Conservation (phyloP, 2,113 vertebrate species). For the Petrocephalus zakoni region DNA sequence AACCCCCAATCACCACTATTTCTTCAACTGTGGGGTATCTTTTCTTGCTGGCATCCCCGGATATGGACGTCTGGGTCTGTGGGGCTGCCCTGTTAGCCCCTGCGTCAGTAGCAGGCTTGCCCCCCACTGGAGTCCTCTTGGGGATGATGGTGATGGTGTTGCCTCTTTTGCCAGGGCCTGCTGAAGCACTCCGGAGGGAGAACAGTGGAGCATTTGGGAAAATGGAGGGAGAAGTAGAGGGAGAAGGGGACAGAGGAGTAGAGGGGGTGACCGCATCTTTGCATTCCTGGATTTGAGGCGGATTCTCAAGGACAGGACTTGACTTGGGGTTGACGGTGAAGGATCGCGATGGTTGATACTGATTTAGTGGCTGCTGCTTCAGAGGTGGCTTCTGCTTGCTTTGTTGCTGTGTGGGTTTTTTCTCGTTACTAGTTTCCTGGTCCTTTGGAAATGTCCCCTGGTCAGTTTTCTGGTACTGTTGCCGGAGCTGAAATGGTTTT, state of each 20-base stretch:
- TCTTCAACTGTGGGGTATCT: conserved; percentile 79
- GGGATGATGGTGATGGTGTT: conserved; percentile 81
- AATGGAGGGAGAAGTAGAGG: conserved; percentile 35
- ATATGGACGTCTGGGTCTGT: conserved; percentile 17
- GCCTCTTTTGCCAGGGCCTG: conserved; percentile 67
- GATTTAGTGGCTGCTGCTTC: conserved; percentile 22
- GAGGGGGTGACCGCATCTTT: conserved; percentile 40
- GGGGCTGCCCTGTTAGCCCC: not conserved
- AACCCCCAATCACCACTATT: conserved; percentile 84
- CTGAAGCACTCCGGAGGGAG: conserved; percentile 58
- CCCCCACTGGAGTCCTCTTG: conserved; percentile 38
- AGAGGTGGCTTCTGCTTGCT: conserved; percentile 30
- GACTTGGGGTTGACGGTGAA: conserved; percentile 34
- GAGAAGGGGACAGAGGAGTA: conserved; percentile 41
- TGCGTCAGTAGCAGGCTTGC: not conserved
- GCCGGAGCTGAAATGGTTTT: conserved; percentile 28
- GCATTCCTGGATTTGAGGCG: conserved; percentile 29
- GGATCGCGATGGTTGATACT: conserved; percentile 26
- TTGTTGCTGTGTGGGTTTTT: conserved; percentile 24
- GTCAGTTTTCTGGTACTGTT: conserved; percentile 25
- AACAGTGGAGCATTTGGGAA: conserved; percentile 45
- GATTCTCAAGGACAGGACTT: conserved; percentile 42
- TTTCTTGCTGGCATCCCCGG: conserved; percentile 57
- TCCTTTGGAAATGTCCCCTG: conserved; percentile 27
- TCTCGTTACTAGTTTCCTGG: conserved; percentile 28